Evolutionary conservation across 2,113 vertebrate species (phyloP), one percentile per base, ranked within the genome.

Genomic region (Catharus bicknelli): DNA sequence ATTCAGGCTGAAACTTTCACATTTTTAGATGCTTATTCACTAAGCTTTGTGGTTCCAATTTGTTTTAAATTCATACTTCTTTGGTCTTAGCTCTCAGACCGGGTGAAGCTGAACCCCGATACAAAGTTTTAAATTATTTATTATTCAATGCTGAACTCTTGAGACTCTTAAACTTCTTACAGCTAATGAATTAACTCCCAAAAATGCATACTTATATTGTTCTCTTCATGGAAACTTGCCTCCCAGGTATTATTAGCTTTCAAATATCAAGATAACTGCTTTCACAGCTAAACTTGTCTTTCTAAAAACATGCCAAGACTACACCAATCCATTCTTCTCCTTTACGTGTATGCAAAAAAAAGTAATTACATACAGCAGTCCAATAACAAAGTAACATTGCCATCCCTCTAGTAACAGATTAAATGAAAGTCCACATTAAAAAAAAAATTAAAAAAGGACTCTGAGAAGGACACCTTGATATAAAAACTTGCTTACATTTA

Each of bases 151-250:
- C 16, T 61, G 22, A 74, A 66, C 15, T 73, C 25, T 42, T 69
- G 47, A 36, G 14, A 34, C n/a, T 66, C n/a, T 23, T 89, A 18
- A 84, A 48, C 7, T 68, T 63, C 16, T 61, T 55, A 73, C 3
- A 38, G 48, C n/a, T 72, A 72, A 87, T 9, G 13, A 67, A 68
- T 54, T 75, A 57, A 55, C 32, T 79, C 81, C 10, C 51, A 86
- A 80, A 75, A 79, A 40, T 0, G 0, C 3, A 3, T 5, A 45
- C 2, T n/a, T 68, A 4, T 1, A 40, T 19, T 69, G 19, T 27
- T 75, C 36, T 84, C 62, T 82, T 76, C 30, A 38, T 70, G 36
- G 43, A 54, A 90, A 59, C 43, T 38, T 20, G 2, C 9, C 13
- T 68, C 8, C 16, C 51, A 73, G 43, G 22, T 22, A 53, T 17